Evolutionary conservation across 1,140 invertebrate species (phyloP).

Genomic region (Hyles euphorbiae): DNA sequence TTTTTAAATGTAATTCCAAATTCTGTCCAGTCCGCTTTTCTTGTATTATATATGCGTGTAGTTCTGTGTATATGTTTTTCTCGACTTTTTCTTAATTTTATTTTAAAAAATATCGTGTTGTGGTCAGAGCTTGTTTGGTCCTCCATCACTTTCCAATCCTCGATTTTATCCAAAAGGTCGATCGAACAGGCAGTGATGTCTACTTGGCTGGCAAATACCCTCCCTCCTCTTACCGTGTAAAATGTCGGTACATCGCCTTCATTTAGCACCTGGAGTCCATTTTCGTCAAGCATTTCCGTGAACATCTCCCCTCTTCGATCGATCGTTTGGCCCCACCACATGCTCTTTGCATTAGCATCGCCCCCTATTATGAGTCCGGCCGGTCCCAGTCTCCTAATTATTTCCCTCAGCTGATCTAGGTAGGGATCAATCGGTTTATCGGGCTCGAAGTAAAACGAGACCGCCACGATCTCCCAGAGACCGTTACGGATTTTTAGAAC

Average conservation of each 20-base stretch:
- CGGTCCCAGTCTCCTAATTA: neutral
- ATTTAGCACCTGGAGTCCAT: slow-evolving; percentile 14
- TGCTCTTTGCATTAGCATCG: slow-evolving; percentile 16
- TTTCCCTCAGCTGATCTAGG: slow-evolving; percentile 8
- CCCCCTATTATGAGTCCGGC: slow-evolving; percentile 14
- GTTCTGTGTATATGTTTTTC: too few species aligned
- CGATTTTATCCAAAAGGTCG: too few species aligned
- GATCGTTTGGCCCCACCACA: slow-evolving; percentile 13
- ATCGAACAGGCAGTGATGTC: slow-evolving; percentile 5
- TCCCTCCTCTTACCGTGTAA: slow-evolving; percentile 11
- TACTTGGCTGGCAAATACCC: slow-evolving; percentile 1
- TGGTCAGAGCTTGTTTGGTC: too few species aligned
- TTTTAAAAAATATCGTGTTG: too few species aligned
- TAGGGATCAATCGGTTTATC: slow-evolving; percentile 13
- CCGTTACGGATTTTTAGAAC: slow-evolving; percentile 12
- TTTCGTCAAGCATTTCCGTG: neutral
- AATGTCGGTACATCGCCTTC: slow-evolving; percentile 17
- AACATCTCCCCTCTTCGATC: slow-evolving; percentile 17
- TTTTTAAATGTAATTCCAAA: too few species aligned
- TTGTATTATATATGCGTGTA: too few species aligned
- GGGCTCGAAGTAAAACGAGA: slow-evolving; percentile 11
- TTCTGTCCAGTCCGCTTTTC: too few species aligned
- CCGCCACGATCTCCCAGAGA: slow-evolving; percentile 9
- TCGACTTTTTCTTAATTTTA: too few species aligned
- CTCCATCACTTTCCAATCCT: too few species aligned